Percentiles rank a stretch among this genome's conserved stretches.
Conservation (phyloP, 2,797 vertebrate species). For the Dermochelys coriacea region DNA sequence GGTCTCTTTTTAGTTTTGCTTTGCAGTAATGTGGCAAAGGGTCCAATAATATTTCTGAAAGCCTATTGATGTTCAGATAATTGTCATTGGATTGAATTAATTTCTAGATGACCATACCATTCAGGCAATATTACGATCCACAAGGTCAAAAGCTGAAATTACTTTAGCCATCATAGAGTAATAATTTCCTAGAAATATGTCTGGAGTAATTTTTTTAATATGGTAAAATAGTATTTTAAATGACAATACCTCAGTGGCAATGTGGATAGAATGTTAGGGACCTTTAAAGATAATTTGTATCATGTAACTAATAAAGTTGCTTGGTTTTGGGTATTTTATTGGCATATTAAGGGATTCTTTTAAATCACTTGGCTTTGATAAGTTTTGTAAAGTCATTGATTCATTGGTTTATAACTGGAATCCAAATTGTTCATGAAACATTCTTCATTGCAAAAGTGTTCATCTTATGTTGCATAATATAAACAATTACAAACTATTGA, state of each 20-base stretch:
- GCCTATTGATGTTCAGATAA: conserved; percentile 1
- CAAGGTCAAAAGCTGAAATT: neutral
- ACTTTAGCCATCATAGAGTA: neutral
- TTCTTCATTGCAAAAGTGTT: neutral
- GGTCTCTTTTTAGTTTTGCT: neutral
- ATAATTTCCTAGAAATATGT: neutral
- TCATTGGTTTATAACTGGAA: neutral
- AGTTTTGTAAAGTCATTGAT: neutral
- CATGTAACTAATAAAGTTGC: neutral
- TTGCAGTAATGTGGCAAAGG: neutral
- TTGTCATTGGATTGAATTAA: conserved; percentile 6
- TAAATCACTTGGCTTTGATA: neutral
- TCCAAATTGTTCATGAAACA: neutral
- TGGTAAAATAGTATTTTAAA: neutral
- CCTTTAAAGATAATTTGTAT: neutral
- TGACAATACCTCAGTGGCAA: too few species aligned
- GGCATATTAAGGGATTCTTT: neutral
- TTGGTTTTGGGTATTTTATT: neutral
- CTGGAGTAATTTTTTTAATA: neutral
- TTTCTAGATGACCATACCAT: conserved; percentile 56
- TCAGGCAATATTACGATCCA: conserved; percentile 53
- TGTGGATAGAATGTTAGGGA: neutral
- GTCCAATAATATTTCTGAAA: neutral
- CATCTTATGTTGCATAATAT: neutral
- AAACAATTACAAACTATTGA: neutral